Base-by-base conservation (phyloP, 2,888 invertebrate species). In the Phlogophora meticulosa region DNA sequence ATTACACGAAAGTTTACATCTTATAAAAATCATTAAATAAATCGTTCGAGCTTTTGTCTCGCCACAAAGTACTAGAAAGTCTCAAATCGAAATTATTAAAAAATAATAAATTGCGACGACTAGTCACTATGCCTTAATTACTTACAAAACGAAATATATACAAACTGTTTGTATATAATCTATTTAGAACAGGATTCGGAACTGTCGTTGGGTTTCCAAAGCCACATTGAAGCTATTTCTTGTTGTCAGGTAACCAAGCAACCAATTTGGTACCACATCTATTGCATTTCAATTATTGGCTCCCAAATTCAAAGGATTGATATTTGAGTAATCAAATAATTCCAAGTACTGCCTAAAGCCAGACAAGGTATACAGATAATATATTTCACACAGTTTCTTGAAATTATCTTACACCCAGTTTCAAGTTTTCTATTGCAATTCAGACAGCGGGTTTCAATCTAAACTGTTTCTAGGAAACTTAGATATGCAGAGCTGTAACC, bases 71-170 rank as follows among this genome's bases (percentile, higher is more conserved):
- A 73, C 60, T 69, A 65, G 61, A 68, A 67, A 72, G 63, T 78
- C 72, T 62, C 73, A 71, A 64, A 57, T 73, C 65, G 76, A 64
- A 78, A 80, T 80, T 78, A 76, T 78, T 82, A 51, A 10, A 52
- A 58, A 63, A 66, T 67, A 76, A 81, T 80, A 82, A 85, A 85
- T 87, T 87, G 90, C 89, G 91, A 92, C 89, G 92, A 92, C 92
- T 93, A 92, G 92, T 87, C 91, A 92, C 89, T 86, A 87, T 87
- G 85, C 76, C 76, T 66, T 79, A 82, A 87, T 84, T 81, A 85
- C 78, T 80, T 85, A 84, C 69, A 81, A 79, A 80, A 85, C 81
- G 80, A 80, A 83, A 82, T 82, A 85, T 85, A 86, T 85, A 83
- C 84, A 88, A 78, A 85, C 82, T 73, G 61, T 72, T 69, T 63